Evolutionary conservation across 2,888 invertebrate genomes (phyloP), one percentile per base, ranked within the genome.

Genomic region (Himalopsyche tibetana): DNA sequence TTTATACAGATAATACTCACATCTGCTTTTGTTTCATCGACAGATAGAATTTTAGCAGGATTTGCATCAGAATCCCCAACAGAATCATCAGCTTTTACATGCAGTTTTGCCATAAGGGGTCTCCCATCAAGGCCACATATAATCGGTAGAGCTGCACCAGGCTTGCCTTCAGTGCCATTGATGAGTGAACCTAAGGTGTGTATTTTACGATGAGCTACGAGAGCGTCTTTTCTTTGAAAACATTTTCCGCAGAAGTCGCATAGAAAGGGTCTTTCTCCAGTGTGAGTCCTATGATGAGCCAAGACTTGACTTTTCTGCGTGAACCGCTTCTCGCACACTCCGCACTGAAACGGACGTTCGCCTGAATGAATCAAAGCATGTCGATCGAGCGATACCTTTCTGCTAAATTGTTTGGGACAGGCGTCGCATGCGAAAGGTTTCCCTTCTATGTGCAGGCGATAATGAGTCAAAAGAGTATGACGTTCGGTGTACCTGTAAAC

Each of bases 221-320:
- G 82, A 3, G 89, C 87, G 40, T 89, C 89, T 82, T 89, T 89
- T 28, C 89, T 84, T n/a, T 86, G 86, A 38, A 89, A 87, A 17
- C 69, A 80, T 69, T 87, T 89, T 1, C 89, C 89, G 63, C 89
- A 89, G 40, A 87, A 86, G 63, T 89, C 88, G 42, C 89, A 89
- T 19, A 89, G 82, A 55, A 87, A 89, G 12, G 86, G 88, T 51
- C 89, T 89, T 36, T 87, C 86, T 5, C 82, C 85, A 5, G 87
- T 87, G 83, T 88, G 87, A 5, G 82, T 85, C 55, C 83, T 84
- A 1, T 82, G 84, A 51, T 88, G 88, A 3, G 87, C 87, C 56
- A 85, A 85, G 84, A 87, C 83, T 42, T 88, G 87, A 63, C 87
- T 85, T 36, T 88, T 87, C 19, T 87, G 88, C 4, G 87, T 88